Percentiles rank a stretch among this genome's conserved stretches.
Conservation (phyloP, 2,113 vertebrate species). For the Microtus ochrogaster region DNA sequence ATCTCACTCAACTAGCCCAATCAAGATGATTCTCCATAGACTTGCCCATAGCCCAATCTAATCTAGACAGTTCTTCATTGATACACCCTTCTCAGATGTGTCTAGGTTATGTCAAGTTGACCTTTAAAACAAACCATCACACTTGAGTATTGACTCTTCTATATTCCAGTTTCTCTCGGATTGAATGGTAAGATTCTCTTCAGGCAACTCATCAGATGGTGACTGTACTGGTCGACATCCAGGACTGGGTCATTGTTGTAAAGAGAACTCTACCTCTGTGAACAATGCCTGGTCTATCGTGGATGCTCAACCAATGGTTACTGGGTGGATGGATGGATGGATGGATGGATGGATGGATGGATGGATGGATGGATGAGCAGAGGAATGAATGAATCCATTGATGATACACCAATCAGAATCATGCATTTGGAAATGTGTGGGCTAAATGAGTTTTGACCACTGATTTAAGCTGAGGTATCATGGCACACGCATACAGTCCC, state of each 20-base stretch:
- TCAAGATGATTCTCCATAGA: neutral
- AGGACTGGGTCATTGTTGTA: neutral
- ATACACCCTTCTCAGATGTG: neutral
- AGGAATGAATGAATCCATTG: neutral
- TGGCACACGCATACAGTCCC: neutral
- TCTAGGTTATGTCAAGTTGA: neutral
- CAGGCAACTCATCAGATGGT: neutral
- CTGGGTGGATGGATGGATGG: neutral
- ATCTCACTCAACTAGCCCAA: neutral
- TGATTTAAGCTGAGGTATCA: neutral
- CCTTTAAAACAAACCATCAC: neutral
- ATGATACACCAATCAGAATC: neutral
- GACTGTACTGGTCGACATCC: neutral
- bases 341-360: neutral
- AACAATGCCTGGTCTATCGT: neutral
- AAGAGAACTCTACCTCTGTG: neutral
- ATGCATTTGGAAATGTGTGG: neutral
- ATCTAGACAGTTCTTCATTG: neutral
- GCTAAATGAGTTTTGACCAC: conserved; percentile 3
- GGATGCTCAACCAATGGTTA: neutral
- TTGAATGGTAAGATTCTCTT: neutral
- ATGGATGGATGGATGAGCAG: neutral
- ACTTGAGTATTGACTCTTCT: neutral
- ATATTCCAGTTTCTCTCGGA: neutral
- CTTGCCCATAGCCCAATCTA: neutral